Percentiles rank a stretch among this genome's conserved stretches.
Conservation (phyloP, 1,140 invertebrate genomes). For the Drosophila melanogaster region DNA sequence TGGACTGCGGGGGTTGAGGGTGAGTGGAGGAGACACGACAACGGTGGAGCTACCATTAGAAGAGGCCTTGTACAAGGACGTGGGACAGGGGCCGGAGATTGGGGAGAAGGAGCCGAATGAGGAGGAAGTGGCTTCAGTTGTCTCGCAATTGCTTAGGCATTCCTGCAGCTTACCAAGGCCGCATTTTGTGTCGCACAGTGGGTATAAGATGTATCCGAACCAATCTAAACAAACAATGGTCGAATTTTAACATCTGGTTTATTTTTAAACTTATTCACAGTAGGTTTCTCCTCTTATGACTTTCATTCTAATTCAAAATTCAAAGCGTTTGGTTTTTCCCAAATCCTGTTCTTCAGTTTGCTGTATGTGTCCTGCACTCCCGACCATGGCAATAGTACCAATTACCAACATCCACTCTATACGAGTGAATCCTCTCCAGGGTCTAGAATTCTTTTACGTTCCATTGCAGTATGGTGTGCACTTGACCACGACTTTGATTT, state of each 20-base stretch:
- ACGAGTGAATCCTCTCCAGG: slow-evolving; percentile 7
- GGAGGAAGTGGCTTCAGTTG: slow-evolving; percentile 43
- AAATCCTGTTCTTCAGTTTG: no score
- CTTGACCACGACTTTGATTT: slow-evolving; percentile 13
- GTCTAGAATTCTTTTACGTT: slow-evolving; percentile 17
- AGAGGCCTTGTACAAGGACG: slow-evolving; percentile 35
- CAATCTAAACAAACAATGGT: no score
- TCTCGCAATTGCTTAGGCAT: slow-evolving; percentile 38
- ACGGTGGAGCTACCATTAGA: slow-evolving; percentile 41
- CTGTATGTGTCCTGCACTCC: no score
- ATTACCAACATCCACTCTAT: neutral
- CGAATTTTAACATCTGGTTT: no score
- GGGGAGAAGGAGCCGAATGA: neutral
- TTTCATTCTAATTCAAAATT: neutral
- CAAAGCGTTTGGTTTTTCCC: neutral
- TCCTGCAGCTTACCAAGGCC: slow-evolving; percentile 39
- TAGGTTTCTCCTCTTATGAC: neutral
- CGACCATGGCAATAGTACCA: slow-evolving; percentile 18
- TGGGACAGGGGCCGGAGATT: slow-evolving; percentile 2
- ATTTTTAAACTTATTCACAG: neutral
- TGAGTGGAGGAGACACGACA: slow-evolving; percentile 16
- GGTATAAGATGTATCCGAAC: neutral
- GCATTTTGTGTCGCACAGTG: slow-evolving; percentile 30
- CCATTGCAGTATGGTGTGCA: slow-evolving; percentile 22
- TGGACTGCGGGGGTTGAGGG: neutral